phyloP scores from a whole-genome alignment of 2,888 invertebrate species.

The Thysanoteuthis rhombus region DNA sequence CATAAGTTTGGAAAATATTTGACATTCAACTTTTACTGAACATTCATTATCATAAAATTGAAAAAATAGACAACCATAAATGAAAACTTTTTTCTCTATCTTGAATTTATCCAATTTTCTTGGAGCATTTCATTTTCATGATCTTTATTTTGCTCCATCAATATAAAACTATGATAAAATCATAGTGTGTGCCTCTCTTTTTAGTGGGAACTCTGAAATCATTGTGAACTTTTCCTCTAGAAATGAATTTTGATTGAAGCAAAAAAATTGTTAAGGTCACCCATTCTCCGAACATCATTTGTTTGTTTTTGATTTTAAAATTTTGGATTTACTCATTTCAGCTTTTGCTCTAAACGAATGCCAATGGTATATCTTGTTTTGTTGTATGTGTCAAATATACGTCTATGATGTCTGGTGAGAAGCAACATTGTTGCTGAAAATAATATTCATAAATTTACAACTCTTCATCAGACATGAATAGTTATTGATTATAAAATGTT shows the following conservation, averaged over 20 bases:
- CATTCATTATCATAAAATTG: too few species aligned
- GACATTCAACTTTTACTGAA: too few species aligned
- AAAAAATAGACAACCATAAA: too few species aligned
- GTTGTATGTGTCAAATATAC: conserved; percentile 12
- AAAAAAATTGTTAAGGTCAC: not conserved
- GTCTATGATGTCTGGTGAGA: not conserved
- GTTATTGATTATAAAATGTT: not conserved
- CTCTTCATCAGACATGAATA: not conserved
- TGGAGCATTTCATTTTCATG: too few species aligned
- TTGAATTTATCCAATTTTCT: too few species aligned
- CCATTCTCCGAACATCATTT: not conserved
- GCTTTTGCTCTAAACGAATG: not conserved
- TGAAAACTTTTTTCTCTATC: too few species aligned
- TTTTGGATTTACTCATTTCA: not conserved
- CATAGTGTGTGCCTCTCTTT: too few species aligned
- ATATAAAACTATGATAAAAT: too few species aligned
- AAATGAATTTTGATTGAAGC: not conserved
- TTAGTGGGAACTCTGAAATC: too few species aligned
- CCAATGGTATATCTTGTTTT: not conserved
- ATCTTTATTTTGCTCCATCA: too few species aligned
- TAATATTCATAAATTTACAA: not conserved
- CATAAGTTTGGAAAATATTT: too few species aligned
- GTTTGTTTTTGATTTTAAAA: not conserved
- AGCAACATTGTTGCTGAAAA: not conserved
- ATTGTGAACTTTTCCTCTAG: not conserved